Base-by-base conservation (phyloP, 2,113 vertebrate genomes). In the Cyprinodon tularosa region DNA sequence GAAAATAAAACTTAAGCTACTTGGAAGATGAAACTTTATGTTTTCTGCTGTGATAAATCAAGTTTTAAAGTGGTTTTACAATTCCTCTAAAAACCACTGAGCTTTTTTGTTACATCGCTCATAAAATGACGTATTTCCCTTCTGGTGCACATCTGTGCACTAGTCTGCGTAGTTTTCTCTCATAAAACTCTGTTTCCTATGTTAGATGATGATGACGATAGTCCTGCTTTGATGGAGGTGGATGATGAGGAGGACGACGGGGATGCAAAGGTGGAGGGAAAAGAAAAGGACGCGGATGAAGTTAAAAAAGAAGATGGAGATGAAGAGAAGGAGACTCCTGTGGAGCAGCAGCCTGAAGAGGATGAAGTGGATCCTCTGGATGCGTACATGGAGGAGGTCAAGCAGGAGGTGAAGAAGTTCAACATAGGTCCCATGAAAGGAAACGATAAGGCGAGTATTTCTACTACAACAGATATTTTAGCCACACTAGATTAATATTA, bases 381-480 rank as follows among this genome's bases (percentile, higher is more conserved):
- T 79, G 98, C 98, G 29, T 99, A 99, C 78, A 99, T 99, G 98
- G 98, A 99, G 90, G 98, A 98, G 94, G 97, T 99, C 50, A 99
- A 99, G 83, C 97, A 99, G 86, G 98, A 99, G 85, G 98, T 99
- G 64, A 99, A 99, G 90, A 99, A 99, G 86, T 99, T 99, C 88
- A 99, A 99, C 91, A 99, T 99, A 94, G 96, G 97, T 77, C 96
- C 93, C 75, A 94, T 98, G 82, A 97, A 94, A 91, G 97, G 96
- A 65, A 97, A 96, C 59, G 97, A 99, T 87, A 98, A 98, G 96
- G 98, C 99, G 87, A 78, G 91, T 0, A 0, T 3, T 7, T 47
- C 15, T 9, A 15, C 59, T 63, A 14, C 29, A 10, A 37, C 7
- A 8, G n/a, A 66, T 47, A 2, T 20, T 62, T 13, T 17, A 7